These are phyloP conservation scores for Eristalis intricaria DNA, from an alignment of 2,888 invertebrate genomes.

Conservation along the genomic window DNA sequence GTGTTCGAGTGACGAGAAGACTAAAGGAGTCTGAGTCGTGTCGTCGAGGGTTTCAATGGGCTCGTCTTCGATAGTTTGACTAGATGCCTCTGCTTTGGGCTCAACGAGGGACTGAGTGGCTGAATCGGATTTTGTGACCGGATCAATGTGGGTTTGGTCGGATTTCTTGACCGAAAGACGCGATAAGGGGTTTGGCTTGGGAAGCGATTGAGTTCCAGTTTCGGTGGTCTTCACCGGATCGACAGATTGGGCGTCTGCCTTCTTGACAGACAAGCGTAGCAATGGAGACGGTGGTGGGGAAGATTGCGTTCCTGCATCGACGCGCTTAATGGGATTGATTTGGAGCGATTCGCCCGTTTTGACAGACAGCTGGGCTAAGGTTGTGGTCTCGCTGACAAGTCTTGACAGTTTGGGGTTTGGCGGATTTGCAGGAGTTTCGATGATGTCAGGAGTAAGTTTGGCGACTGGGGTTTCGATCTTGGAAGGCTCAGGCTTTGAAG, in stretches of 20 bases:
- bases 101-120: conserved; percentile 33
- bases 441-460: background rate
- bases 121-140: conserved; percentile 5
- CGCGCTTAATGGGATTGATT: conserved; percentile 24
- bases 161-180: conserved; percentile 36
- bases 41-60: conserved; percentile 40
- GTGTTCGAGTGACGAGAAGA: conserved; percentile 63
- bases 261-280: conserved; percentile 45
- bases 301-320: conserved; percentile 37
- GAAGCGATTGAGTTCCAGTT: conserved; percentile 36
- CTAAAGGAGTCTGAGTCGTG: conserved; percentile 56
- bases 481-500: background rate
- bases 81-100: conserved; percentile 25
- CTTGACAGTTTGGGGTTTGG: background rate
- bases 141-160: conserved; percentile 27
- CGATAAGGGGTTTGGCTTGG: conserved; percentile 40
- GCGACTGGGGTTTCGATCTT: background rate
- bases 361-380: conserved; percentile 31
- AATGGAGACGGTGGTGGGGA: conserved; percentile 18
- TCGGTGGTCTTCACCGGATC: conserved; percentile 30
- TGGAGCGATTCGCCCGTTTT: conserved; percentile 31
- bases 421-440: background rate
- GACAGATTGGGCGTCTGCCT: conserved; percentile 46
- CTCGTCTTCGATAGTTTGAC: conserved; percentile 54
- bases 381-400: background rate